Evolutionary conservation across 2,113 vertebrate species (phyloP), one percentile per base, ranked within the genome.

Genomic region (Pampusana beccarii): DNA sequence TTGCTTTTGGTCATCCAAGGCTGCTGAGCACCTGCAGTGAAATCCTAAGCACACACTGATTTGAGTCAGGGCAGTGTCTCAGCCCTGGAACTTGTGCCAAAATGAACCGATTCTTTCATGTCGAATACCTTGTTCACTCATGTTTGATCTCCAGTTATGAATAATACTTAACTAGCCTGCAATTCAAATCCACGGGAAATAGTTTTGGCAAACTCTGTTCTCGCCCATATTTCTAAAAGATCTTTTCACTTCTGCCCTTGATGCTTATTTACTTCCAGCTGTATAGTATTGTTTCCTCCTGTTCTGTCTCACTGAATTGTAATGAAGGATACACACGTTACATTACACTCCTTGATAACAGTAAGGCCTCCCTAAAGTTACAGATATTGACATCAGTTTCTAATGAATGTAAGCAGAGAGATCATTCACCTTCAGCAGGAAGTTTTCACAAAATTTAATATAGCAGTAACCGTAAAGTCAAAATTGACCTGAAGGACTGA

Each of bases 71-170:
- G 21, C 33, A 50, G 34, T 5, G 16, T 38, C 81, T 90, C 36
- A 73, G 2, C 36, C 71, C 50, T 25, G 38, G 51, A 74, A 70
- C 6, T 75, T 86, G 6, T 75, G 56, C 38, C 3, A 4, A 57
- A 51, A 46, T 86, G n/a, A 94, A 67, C 82, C 65, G 42, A 70
- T 86, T 75, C 80, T 74, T 97, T 94, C 80, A 67, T 23, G 44
- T 21, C 74, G 65, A 86, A 88, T 66, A 51, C 25, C 13, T 88
- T 21, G 20, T 81, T 88, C 33, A 1, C 16, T 88, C 8, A 0
- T 26, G 56, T 67, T 72, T 79, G 42, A 74, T 81, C 40, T 80
- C 36, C 60, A 84, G 71, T 74, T 48, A 19, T 29, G 51, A 90
- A 90, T 31, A 21, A 75, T 58, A 14, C 38, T 81, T 44, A 48